phyloP scores from a whole-genome alignment of 2,797 vertebrate species.

The Esox masquinongy region DNA sequence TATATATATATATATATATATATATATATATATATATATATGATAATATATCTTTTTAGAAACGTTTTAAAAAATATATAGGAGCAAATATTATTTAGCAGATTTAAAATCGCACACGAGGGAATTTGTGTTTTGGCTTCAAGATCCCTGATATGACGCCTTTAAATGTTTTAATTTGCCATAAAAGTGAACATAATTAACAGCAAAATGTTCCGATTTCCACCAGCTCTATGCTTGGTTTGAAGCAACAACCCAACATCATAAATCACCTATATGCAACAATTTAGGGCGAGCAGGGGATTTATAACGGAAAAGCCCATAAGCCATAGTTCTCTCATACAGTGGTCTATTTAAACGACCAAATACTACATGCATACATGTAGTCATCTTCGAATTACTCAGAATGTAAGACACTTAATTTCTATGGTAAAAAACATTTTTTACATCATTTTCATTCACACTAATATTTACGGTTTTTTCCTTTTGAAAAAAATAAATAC shows the following conservation, averaged over 20 bases:
- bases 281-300: not conserved
- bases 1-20: no score
- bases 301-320: not conserved
- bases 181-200: slow-evolving; percentile 6
- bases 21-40: no score
- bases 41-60: not conserved
- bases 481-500: not conserved
- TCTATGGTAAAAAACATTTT: not conserved
- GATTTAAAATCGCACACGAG: not conserved
- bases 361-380: not conserved
- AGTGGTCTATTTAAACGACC: not conserved
- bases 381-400: not conserved
- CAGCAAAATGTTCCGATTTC: not conserved
- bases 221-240: not conserved
- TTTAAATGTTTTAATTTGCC: not conserved
- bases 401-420: not conserved
- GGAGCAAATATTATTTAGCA: not conserved
- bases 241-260: not conserved
- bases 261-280: not conserved
- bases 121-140: not conserved
- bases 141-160: not conserved
- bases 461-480: not conserved
- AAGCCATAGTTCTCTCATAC: not conserved
- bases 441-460: slow-evolving; percentile 6
- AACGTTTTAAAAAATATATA: not conserved